phyloP scores from a whole-genome alignment of 2,888 invertebrate species.

The Agrilus cyanescens region DNA sequence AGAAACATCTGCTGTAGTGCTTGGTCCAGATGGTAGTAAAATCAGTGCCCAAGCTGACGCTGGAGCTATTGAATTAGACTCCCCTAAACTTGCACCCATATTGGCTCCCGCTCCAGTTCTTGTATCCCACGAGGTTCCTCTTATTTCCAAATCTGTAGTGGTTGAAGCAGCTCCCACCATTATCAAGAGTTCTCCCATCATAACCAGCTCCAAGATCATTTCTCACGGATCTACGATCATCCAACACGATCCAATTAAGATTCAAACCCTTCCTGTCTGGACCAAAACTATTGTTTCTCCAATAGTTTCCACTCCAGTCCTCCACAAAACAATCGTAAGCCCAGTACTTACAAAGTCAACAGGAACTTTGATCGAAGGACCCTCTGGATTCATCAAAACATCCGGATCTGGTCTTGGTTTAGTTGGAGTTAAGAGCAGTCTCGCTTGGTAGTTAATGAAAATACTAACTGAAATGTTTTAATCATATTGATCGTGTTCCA shows the following conservation, averaged over 20 bases:
- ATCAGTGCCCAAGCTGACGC: conserved; percentile 32
- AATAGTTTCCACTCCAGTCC: conserved; percentile 7
- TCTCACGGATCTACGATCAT: no score
- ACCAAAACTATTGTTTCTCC: conserved; percentile 4
- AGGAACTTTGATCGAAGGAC: conserved; percentile 8
- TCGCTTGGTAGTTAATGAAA: no score
- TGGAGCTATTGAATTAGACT: conserved; percentile 14
- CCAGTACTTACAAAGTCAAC: conserved; percentile 1
- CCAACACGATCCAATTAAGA: no score
- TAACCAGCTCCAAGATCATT: no score
- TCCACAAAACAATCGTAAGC: neutral
- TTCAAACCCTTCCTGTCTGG: no score
- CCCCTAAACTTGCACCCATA: conserved; percentile 17
- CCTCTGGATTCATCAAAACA: conserved; percentile 7
- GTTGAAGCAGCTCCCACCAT: conserved; percentile 12
- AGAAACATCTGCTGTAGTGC: conserved; percentile 12
- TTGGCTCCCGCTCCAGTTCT: conserved; percentile 18
- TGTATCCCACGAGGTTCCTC: neutral
- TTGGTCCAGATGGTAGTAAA: conserved; percentile 31
- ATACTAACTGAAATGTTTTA: no score
- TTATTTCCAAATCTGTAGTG: conserved; percentile 4
- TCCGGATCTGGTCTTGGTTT: conserved; percentile 4
- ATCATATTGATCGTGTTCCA: no score
- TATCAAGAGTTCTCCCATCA: neutral
- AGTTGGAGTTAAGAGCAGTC: neutral